Percentiles rank a stretch among this genome's conserved stretches.
phyloP scores from a whole-genome alignment of 2,888 invertebrate genomes.

The Drosophila mulleri region DNA sequence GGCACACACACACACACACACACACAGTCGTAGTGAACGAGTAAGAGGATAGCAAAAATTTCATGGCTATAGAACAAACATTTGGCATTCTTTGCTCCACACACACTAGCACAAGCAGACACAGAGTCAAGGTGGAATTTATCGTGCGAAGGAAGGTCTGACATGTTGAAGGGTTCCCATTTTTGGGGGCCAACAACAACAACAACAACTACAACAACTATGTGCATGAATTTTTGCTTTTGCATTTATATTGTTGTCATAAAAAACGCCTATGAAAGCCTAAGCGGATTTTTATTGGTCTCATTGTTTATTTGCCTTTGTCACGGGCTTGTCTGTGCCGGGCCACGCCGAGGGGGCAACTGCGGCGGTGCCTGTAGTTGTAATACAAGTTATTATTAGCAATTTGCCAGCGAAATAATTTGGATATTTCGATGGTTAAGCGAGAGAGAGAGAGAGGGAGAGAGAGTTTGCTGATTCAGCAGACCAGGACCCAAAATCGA shows the following conservation, averaged over 20 bases:
- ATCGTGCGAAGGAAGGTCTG: conserved; percentile 67
- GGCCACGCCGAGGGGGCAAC: not conserved
- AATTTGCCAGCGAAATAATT: conserved; percentile 76
- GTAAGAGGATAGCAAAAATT: conserved; percentile 57
- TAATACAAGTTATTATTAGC: conserved; percentile 80
- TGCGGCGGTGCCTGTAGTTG: conserved; percentile 38
- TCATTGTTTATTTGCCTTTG: conserved; percentile 79
- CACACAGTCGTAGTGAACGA: not conserved
- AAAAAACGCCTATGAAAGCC: conserved; percentile 83
- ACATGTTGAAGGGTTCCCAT: conserved; percentile 75
- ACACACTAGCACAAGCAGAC: conserved; percentile 16
- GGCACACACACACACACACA: conserved; percentile 43
- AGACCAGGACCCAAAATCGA: conserved; percentile 40
- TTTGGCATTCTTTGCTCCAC: conserved; percentile 60
- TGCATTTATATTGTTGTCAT: conserved; percentile 83
- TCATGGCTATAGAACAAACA: conserved; percentile 74
- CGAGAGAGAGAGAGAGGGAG: not conserved
- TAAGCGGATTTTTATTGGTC: conserved; percentile 81
- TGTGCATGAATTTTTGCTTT: conserved; percentile 55
- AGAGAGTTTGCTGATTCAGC: conserved; percentile 43
- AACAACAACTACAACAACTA: conserved; percentile 39
- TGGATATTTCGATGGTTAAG: conserved; percentile 71
- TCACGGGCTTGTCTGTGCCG: conserved; percentile 65
- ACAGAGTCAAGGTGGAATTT: conserved; percentile 74
- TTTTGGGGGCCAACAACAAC: conserved; percentile 1